Evolutionary conservation across 2,888 invertebrate species (phyloP), one percentile per base, ranked within the genome.

Genomic region (Thelaira solivaga): DNA sequence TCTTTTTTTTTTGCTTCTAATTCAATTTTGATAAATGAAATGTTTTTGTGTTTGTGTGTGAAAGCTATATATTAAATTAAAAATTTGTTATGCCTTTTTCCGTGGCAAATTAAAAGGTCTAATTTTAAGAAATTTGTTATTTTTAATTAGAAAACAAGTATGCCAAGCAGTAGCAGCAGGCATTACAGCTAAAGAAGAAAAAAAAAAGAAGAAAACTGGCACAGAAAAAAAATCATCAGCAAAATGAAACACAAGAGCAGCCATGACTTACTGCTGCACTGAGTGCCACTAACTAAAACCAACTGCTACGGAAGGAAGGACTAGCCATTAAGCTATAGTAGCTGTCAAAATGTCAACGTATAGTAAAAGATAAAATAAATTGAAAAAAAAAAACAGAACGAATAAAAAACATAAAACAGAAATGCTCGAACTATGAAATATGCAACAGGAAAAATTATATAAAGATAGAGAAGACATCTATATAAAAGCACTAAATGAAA

Each of bases 31-130:
- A n/a, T 16, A 20, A 26, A 41, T 29, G 29, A 13, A 8, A 7
- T 13, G 4, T 43, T 5, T 55, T 26, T 31, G 31, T 62, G 53
- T 67, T 22, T 59, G 43, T 39, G 39, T 36, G 10, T 16, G 45
- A 26, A 11, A 49, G 49, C 29, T 13, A 18, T 65, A 55, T 65
- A 78, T 78, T 78, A 74, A 78, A 74, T 78, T 78, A 71, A 61
- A 74, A 78, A 74, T 74, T 78, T 78, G 69, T 65, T 74, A 71
- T 78, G 74, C 69, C 41, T 45, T 74, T 68, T 74, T 69, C 69
- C 65, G 78, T 78, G 65, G 78, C 74, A 78, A 74, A 78, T 78
- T 78, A 78, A 65, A 74, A 78, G 78, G 69, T 65, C 69, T 74
- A 65, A 71, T 69, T 78, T 78, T 39, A 55, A 49, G 65, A 69